Conservation (phyloP, 2,113 vertebrate species). For the Diadophis punctatus region DNA sequence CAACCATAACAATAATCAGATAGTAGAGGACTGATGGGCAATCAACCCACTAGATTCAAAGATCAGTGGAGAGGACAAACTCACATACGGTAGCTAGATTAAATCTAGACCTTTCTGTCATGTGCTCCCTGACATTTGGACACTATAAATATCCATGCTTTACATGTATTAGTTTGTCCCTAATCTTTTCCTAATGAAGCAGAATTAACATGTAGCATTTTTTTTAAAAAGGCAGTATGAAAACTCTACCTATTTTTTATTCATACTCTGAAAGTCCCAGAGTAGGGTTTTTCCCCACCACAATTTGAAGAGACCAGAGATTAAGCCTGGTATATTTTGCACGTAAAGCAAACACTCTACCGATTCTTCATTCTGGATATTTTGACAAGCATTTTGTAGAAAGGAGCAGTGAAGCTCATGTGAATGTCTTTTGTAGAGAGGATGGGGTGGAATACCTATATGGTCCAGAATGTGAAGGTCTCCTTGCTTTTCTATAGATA, state of each 20-base stretch:
- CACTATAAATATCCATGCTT: conserved; percentile 42
- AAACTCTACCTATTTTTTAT: neutral
- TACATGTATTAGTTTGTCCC: neutral
- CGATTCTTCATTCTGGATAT: neutral
- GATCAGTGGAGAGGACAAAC: conserved; percentile 42
- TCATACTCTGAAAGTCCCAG: neutral
- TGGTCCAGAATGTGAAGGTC: neutral
- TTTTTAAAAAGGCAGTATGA: neutral
- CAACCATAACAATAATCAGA: conserved; percentile 33
- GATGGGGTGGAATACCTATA: neutral
- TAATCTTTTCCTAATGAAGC: conserved; percentile 19
- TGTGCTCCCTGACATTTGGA: conserved; percentile 24
- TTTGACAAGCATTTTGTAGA: neutral
- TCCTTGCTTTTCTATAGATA: neutral
- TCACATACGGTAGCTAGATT: conserved; percentile 27
- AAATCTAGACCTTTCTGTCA: conserved; percentile 23
- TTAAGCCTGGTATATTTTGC: neutral
- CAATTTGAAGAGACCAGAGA: neutral
- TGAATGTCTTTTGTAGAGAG: neutral
- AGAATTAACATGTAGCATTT: neutral
- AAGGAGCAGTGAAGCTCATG: neutral
- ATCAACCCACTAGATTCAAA: conserved; percentile 40
- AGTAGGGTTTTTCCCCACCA: neutral
- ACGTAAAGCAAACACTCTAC: neutral
- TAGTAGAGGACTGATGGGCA: conserved; percentile 37